Base-by-base conservation (phyloP, 2,797 vertebrate species). In the Salarias fasciatus region DNA sequence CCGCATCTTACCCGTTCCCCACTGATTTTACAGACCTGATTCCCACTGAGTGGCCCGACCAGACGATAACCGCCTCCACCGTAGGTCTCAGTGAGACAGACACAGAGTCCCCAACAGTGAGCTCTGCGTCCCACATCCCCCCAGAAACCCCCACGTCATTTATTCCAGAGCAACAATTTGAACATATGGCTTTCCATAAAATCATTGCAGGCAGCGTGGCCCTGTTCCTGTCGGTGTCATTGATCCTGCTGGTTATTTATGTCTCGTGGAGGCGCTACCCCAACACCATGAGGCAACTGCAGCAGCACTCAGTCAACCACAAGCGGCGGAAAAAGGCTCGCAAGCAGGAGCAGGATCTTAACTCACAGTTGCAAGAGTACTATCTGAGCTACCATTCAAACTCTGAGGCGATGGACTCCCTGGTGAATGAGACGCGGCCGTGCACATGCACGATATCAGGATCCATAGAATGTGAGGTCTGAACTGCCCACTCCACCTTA, bases 391-490 rank as follows among this genome's bases (percentile, higher is more conserved):
- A 97, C 87, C 95, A 97, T 61, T 95, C 96, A 59, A 97, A 96
- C 92, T 95, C 96, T 29, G 96, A 98, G 87, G 94, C 95, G 68
- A 93, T 96, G 94, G 96, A 97, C 93, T 92, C 97, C 79, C 88
- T 96, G 40, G 96, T 95, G 82, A 96, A 94, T 45, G 96, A 97
- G 92, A 90, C 94, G 41, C 93, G 94, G 76, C 95, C 95, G 63
- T 98, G 96, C 94, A 97, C 96, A 9, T 99, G 97, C 90, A 96
- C 96, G 90, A 95, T 97, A 88, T 97, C 97, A 77, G 96, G 95
- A 92, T 96, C 96, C 91, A 95, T 96, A 90, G 96, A 99, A 92
- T 99, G 97, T 63, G 96, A 99, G 94, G 97, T 99, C 94, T 96
- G 94, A 96, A 90, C 85, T 77, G 85, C 87, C 88, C 86, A 45